A percentile compares a stretch with the other conserved stretches of the same genome.
Conservation (phyloP, 2,888 invertebrate genomes). For the Hecatera dysodea region DNA sequence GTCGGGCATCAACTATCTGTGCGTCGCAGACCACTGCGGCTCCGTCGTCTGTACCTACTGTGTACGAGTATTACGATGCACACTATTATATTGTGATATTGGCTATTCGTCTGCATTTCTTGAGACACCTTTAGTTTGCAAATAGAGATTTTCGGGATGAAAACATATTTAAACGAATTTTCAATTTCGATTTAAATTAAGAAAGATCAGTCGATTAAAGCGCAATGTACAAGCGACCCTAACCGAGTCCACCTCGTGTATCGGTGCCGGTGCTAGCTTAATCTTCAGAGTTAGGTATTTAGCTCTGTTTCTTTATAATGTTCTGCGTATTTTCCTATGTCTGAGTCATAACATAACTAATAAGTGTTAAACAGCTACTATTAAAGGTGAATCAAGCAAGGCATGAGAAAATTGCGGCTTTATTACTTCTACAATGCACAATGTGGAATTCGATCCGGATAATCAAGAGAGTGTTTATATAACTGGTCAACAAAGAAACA, state of each 20-base stretch:
- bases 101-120: slow-evolving; percentile 17
- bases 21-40: slow-evolving; percentile 38
- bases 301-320: slow-evolving; percentile 10
- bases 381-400: slow-evolving; percentile 7
- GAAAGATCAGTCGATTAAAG: background rate
- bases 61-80: slow-evolving; percentile 16
- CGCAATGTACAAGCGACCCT: slow-evolving; percentile 1
- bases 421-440: slow-evolving; percentile 1
- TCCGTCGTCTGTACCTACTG: slow-evolving; percentile 25
- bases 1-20: slow-evolving; percentile 33
- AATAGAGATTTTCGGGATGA: background rate
- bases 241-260: background rate
- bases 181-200: background rate
- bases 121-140: background rate
- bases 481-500: slow-evolving; percentile 3
- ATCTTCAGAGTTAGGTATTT: background rate
- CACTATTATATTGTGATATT: slow-evolving; percentile 15
- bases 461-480: background rate
- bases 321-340: slow-evolving; percentile 7
- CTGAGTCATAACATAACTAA: slow-evolving; percentile 26
- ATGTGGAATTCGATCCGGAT: slow-evolving; percentile 6
- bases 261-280: slow-evolving; percentile 24
- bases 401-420: background rate
- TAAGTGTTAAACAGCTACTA: slow-evolving; percentile 5
- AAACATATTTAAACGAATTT: background rate